These are phyloP conservation scores for Hydractinia symbiolongicarpus DNA, from an alignment of 30 jellyfish, hydroid and myxozoan genomes.

Conservation along the genomic window DNA sequence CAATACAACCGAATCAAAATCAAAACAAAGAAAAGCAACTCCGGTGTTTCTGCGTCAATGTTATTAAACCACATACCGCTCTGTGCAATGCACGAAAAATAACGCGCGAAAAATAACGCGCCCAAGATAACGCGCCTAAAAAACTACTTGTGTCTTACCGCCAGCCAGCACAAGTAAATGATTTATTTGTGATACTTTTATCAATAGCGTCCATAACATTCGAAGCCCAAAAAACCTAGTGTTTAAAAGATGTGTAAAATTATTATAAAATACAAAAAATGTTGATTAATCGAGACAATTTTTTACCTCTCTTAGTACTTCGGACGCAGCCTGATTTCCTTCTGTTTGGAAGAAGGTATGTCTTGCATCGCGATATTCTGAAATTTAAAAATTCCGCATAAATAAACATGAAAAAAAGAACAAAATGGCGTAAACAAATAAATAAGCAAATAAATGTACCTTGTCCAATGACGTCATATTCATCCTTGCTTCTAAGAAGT, in stretches of 20 bases:
- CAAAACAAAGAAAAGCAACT: too few species aligned
- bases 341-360: conserved; percentile 33
- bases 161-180: too few species aligned
- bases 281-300: too few species aligned
- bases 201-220: conserved; percentile 56
- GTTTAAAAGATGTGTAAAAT: neutral
- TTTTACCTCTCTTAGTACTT: conserved; percentile 69
- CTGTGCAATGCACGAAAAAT: too few species aligned
- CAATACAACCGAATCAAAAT: too few species aligned
- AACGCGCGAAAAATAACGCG: too few species aligned
- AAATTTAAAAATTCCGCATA: neutral
- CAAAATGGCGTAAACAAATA: neutral
- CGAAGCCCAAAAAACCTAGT: conserved; percentile 65
- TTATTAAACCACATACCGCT: too few species aligned
- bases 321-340: conserved; percentile 83
- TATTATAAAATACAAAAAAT: neutral
- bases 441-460: conserved; percentile 38
- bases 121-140: too few species aligned
- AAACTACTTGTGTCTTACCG: too few species aligned
- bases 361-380: conserved; percentile 68
- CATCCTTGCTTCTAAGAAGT: conserved; percentile 54
- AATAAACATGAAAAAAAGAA: neutral
- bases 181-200: conserved; percentile 14
- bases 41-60: too few species aligned
- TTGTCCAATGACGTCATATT: conserved; percentile 76